A percentile compares a stretch with the other conserved stretches of the same genome.
phyloP scores from a whole-genome alignment of 2,888 invertebrate genomes.

The Trachelus iudaicus region DNA sequence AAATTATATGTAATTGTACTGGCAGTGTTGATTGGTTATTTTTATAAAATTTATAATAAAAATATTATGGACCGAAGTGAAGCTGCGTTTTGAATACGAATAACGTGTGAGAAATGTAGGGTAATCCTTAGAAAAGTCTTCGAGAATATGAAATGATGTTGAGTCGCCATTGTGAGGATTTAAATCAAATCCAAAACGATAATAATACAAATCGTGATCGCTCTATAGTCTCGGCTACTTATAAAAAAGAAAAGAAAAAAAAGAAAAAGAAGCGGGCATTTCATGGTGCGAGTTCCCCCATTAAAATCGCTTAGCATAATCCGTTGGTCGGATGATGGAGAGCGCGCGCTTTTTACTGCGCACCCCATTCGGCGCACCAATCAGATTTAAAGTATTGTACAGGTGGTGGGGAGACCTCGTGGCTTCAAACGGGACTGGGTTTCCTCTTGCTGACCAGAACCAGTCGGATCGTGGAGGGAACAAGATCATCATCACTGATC shows the following conservation, averaged over 20 bases:
- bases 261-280: conserved; percentile 25
- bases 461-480: conserved; percentile 47
- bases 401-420: conserved; percentile 58
- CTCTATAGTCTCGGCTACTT: conserved; percentile 45
- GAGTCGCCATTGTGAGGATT: not conserved
- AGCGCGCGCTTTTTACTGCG: conserved; percentile 59
- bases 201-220: conserved; percentile 37
- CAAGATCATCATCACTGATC: conserved; percentile 21
- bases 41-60: not conserved
- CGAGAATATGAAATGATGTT: not conserved
- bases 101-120: not conserved
- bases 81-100: not conserved
- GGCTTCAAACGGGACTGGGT: conserved; percentile 27
- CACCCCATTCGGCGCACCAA: conserved; percentile 57
- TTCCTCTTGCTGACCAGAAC: conserved; percentile 26
- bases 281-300: conserved; percentile 24
- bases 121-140: not conserved
- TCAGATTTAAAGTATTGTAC: conserved; percentile 50
- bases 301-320: conserved; percentile 57
- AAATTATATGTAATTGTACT: not conserved
- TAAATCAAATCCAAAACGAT: conserved; percentile 7
- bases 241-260: conserved; percentile 27
- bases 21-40: not conserved
- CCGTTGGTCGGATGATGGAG: conserved; percentile 48
- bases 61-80: not conserved